Evolutionary conservation across 2,888 invertebrate species (phyloP).

Genomic region (Bombylius major): DNA sequence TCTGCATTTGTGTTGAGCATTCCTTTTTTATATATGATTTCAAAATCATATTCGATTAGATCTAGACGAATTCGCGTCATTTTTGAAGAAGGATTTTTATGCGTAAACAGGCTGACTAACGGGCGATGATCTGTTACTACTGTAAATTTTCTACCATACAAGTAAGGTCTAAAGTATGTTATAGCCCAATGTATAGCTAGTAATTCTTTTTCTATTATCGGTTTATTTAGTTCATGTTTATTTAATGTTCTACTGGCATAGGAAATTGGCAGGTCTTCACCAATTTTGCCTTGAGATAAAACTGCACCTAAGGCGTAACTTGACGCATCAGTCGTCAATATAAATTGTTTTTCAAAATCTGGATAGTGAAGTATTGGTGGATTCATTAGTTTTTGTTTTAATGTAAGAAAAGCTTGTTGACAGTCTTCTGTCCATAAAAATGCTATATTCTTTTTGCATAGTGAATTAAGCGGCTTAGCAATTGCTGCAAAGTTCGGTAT

Average conservation of each 20-base stretch:
- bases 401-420: constrained; percentile 5
- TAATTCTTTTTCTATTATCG: constrained; percentile 21
- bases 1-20: neutral
- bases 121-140: too few relatives aligned
- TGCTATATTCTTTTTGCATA: constrained; percentile 13
- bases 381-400: constrained; percentile 4
- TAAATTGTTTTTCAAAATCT: constrained; percentile 13
- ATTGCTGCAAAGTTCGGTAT: constrained; percentile 16
- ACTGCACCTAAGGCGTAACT: constrained; percentile 20
- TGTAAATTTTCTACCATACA: too few relatives aligned
- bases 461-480: constrained; percentile 10
- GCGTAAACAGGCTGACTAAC: too few relatives aligned
- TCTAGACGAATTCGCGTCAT: too few relatives aligned
- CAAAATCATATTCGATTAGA: too few relatives aligned
- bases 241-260: too few relatives aligned
- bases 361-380: constrained; percentile 10
- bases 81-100: too few relatives aligned
- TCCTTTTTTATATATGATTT: too few relatives aligned
- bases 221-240: constrained; percentile 15
- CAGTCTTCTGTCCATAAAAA: constrained; percentile 10
- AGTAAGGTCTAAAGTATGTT: neutral
- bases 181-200: constrained; percentile 16
- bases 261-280: constrained; percentile 3
- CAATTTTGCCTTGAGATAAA: constrained; percentile 18
- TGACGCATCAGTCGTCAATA: constrained; percentile 23